Conservation (phyloP, 2,113 vertebrate genomes). For the Tachysurus fulvidraco region DNA sequence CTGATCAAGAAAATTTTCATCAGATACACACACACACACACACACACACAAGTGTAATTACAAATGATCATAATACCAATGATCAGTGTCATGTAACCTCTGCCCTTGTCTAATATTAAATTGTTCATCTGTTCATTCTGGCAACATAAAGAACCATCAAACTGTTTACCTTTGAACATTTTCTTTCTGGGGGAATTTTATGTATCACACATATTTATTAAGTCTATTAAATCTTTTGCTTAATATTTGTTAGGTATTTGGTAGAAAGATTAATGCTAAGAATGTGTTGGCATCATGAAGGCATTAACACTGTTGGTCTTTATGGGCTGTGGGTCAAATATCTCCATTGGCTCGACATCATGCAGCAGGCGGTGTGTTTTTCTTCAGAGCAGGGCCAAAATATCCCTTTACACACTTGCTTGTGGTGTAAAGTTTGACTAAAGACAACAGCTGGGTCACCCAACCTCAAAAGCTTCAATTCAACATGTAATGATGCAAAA, state of each 20-base stretch:
- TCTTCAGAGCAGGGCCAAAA: conserved; percentile 12
- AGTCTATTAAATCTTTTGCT: background rate
- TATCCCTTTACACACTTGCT: conserved; percentile 29
- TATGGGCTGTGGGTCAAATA: conserved; percentile 59
- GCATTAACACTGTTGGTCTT: conserved; percentile 22
- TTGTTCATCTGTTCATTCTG: background rate
- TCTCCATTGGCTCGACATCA: conserved; percentile 52
- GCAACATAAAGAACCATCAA: background rate
- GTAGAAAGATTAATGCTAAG: background rate
- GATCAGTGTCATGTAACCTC: background rate
- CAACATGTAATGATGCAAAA: background rate
- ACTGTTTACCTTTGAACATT: background rate
- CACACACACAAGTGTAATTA: background rate
- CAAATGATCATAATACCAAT: background rate
- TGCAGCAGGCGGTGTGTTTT: conserved; percentile 40
- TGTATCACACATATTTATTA: background rate
- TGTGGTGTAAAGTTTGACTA: conserved; percentile 38
- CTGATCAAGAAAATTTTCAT: background rate
- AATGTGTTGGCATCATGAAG: conserved; percentile 20
- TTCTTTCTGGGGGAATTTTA: background rate
- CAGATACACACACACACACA: background rate
- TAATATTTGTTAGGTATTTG: background rate
- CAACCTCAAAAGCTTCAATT: background rate
- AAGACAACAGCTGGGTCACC: conserved; percentile 63
- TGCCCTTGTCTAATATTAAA: background rate